Conservation (phyloP, 2,888 invertebrate species). For the Acanthococcus lagerstroemiae region DNA sequence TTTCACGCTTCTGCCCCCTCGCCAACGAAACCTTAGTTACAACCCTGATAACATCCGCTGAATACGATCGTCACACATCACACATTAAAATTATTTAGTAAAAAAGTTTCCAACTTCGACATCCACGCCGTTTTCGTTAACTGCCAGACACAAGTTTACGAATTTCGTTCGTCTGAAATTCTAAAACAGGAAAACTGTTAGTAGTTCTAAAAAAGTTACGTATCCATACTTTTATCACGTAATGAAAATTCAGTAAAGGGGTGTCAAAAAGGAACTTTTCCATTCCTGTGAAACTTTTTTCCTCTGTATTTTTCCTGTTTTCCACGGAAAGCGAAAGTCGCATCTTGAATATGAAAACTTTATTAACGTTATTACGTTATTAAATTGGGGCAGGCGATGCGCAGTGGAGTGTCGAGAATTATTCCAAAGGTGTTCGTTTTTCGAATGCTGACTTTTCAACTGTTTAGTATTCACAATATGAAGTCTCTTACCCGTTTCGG, state of each 20-base stretch:
- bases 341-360: slow-evolving; percentile 29
- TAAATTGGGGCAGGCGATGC: slow-evolving; percentile 23
- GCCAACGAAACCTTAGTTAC: too few species aligned
- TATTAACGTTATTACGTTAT: slow-evolving; percentile 28
- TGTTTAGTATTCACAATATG: slow-evolving; percentile 26
- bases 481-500: slow-evolving; percentile 26
- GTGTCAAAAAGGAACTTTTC: slow-evolving; percentile 14
- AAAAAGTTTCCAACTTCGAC: too few species aligned
- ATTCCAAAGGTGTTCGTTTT: slow-evolving; percentile 28
- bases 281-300: slow-evolving; percentile 1
- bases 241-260: slow-evolving; percentile 25
- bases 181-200: too few species aligned
- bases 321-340: slow-evolving; percentile 17
- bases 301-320: slow-evolving; percentile 6
- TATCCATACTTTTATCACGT: slow-evolving; percentile 22
- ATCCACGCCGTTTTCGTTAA: too few species aligned
- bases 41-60: too few species aligned
- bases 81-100: too few species aligned
- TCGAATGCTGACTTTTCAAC: slow-evolving; percentile 21
- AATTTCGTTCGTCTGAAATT: too few species aligned
- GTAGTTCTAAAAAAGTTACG: too few species aligned
- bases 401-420: slow-evolving; percentile 21
- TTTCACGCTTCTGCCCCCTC: too few species aligned
- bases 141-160: too few species aligned
- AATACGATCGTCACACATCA: too few species aligned